Evolutionary conservation across 2,888 invertebrate species (phyloP).

Genomic region (Eulithis testata): DNA sequence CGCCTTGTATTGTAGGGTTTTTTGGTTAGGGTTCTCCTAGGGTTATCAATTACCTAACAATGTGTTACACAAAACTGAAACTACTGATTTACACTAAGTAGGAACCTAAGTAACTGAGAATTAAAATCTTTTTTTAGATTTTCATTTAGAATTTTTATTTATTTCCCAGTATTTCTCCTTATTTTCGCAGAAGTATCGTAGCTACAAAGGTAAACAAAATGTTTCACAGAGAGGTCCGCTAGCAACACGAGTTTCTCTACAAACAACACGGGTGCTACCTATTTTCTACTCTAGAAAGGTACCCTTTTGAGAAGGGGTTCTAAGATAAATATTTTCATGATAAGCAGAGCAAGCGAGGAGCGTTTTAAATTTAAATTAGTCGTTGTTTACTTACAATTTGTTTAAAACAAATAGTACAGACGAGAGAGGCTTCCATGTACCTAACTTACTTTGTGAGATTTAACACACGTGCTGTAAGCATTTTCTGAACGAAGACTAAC

Average conservation of each 20-base stretch:
- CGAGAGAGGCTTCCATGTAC: no score
- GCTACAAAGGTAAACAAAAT: neutral
- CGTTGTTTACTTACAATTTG: conserved; percentile 16
- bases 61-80: neutral
- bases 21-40: no score
- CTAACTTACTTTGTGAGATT: no score
- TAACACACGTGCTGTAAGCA: no score
- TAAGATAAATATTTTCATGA: conserved; percentile 13
- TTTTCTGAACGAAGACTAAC: no score
- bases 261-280: conserved; percentile 6
- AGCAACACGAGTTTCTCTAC: conserved; percentile 1
- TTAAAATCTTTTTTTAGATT: no score
- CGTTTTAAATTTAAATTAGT: conserved; percentile 11
- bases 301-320: conserved; percentile 2
- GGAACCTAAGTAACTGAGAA: no score
- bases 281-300: neutral
- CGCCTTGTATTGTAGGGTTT: no score
- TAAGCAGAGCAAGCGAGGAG: neutral
- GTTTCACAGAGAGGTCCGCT: neutral
- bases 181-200: neutral
- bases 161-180: neutral
- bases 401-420: neutral
- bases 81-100: neutral
- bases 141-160: no score
- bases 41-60: no score